phyloP scores from a whole-genome alignment of 2,888 invertebrate genomes.

The Himalopsyche japonica region DNA sequence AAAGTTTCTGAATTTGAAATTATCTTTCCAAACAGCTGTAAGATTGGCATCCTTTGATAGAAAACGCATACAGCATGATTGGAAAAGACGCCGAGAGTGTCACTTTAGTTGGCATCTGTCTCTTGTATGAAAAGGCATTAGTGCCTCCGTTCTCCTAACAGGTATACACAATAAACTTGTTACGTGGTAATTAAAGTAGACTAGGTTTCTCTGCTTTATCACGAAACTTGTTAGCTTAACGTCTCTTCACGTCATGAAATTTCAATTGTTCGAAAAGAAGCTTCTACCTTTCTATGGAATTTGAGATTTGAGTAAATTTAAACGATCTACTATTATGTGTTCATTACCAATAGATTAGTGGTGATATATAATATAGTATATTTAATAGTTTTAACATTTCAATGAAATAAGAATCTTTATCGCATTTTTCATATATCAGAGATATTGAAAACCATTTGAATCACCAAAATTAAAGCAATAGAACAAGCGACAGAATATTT shows the following conservation, averaged over 20 bases:
- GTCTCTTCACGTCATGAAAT: neutral
- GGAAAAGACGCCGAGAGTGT: neutral
- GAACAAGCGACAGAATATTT: too few species aligned
- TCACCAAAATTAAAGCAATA: too few species aligned
- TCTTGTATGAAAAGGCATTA: constrained; percentile 9
- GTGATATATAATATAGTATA: too few species aligned
- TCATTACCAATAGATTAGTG: too few species aligned
- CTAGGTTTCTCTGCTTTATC: neutral
- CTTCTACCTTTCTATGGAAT: neutral
- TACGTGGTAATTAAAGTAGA: constrained; percentile 21
- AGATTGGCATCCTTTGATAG: too few species aligned
- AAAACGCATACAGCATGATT: neutral
- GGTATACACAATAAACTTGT: constrained; percentile 22
- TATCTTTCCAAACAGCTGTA: neutral
- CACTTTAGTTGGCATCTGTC: constrained; percentile 14
- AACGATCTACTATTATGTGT: too few species aligned
- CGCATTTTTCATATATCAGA: too few species aligned
- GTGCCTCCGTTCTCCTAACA: neutral
- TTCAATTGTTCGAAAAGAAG: neutral
- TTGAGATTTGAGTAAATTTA: neutral
- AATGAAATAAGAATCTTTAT: too few species aligned
- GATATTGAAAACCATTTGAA: too few species aligned
- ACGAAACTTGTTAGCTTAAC: constrained; percentile 17
- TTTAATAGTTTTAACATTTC: too few species aligned
- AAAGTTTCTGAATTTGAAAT: neutral